Base-by-base conservation (phyloP, 2,888 invertebrate genomes). In the Tricholauxania praeusta region DNA sequence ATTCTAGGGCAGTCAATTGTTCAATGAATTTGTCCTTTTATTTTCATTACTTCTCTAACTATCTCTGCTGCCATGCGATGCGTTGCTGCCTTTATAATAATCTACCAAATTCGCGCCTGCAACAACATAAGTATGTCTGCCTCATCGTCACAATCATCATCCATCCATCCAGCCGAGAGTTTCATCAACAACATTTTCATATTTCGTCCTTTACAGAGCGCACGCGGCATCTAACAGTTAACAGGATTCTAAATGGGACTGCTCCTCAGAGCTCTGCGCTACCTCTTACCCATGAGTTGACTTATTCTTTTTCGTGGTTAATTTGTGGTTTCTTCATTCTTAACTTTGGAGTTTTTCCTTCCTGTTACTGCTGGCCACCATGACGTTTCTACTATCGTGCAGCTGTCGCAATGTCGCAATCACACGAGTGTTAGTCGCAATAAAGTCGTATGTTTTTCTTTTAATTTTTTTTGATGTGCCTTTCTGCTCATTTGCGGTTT, bases 401-500 rank as follows among this genome's bases (percentile, higher is more conserved):
- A 39, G 39, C 39, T 39, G 39, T 39, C 39, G 39, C 10, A 10
- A 10, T 39, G 39, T 39, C 39, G 10, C 39, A 39, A 39, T 39
- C 39, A 39, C 1, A 39, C 39, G 39, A 39, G 39, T 39, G 39
- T 39, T 39, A 39, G 39, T 39, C 39, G 39, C 39, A 39, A 39
- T 39, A 10, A 39, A 39, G 10, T 39, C 39, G 39, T 63, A 47
- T 17, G 32, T 47, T 62, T 47, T 32, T 39, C 47, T 28, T 39
- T 48, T 65, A 14, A 14, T 51, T 51, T 51, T 15, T 64, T 14
- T 19, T 12, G 28, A 12, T 52, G 12, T 53, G 8, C 17, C 63
- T 47, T 47, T 17, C 63, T 15, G 48, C 14, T 63, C 14, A 49
- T 64, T 64, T 6, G 51, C 28, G 15, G 22, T 64, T 51, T 63